Percentiles rank a stretch among this genome's conserved stretches.
phyloP scores from a whole-genome alignment of 2,797 vertebrate species.

The Calcarius lapponicus region DNA sequence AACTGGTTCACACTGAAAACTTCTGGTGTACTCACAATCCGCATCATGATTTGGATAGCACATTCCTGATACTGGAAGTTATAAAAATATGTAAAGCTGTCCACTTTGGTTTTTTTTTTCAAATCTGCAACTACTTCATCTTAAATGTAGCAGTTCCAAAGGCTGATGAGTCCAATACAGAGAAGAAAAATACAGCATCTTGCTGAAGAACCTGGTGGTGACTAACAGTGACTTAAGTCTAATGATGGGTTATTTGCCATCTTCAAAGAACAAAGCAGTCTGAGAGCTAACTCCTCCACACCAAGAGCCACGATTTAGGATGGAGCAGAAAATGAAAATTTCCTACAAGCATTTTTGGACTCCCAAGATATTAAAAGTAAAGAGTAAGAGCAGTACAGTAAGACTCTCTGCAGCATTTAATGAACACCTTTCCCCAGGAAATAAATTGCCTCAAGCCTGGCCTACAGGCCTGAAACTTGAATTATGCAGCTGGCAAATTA shows the following conservation, averaged over 20 bases:
- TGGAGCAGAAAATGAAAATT: background rate
- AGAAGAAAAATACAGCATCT: background rate
- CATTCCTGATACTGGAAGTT: background rate
- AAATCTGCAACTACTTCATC: background rate
- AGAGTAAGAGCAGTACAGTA: background rate
- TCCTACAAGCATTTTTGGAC: background rate
- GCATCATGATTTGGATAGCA: background rate
- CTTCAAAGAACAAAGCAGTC: background rate
- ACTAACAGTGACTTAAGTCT: background rate
- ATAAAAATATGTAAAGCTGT: background rate
- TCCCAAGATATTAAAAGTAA: background rate
- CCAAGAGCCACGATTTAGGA: background rate
- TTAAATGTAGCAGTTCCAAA: background rate
- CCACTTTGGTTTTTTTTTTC: background rate
- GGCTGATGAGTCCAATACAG: background rate
- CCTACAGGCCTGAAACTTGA: background rate
- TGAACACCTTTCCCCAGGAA: background rate
- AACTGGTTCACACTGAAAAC: background rate
- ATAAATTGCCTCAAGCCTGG: background rate
- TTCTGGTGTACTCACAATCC: background rate
- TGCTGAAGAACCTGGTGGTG: background rate
- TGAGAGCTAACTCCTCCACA: background rate
- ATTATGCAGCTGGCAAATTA: background rate
- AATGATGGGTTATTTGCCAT: background rate
- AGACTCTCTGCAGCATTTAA: background rate